A percentile compares a stretch with the other conserved stretches of the same genome.
These are phyloP conservation scores for Drosophila kanapiae DNA, from an alignment of 1,140 invertebrate genomes.

Conservation along the genomic window DNA sequence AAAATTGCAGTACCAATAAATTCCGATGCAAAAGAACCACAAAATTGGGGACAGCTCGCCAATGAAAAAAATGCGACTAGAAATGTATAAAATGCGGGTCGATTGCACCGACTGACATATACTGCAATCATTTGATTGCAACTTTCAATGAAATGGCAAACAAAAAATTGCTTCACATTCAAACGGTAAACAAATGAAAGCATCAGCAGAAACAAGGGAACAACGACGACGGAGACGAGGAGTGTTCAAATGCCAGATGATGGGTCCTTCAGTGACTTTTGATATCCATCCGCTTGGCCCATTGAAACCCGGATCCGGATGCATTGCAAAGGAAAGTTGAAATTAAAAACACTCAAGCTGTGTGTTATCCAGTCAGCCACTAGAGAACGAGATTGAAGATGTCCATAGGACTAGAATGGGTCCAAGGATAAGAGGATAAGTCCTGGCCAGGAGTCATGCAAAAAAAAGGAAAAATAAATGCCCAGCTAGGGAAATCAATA, in stretches of 20 bases:
- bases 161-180: slow-evolving; percentile 38
- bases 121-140: slow-evolving; percentile 41
- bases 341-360: slow-evolving; percentile 78
- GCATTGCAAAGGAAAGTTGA: slow-evolving; percentile 60
- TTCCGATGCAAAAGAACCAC: slow-evolving; percentile 8
- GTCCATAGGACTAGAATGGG: slow-evolving; percentile 25
- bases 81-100: slow-evolving; percentile 40
- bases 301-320: slow-evolving; percentile 55
- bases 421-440: slow-evolving; percentile 38
- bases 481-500: slow-evolving; percentile 65
- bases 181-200: slow-evolving; percentile 42
- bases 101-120: slow-evolving; percentile 34
- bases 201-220: slow-evolving; percentile 21
- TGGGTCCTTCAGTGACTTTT: slow-evolving; percentile 57
- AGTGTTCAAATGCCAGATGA: slow-evolving; percentile 41
- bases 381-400: slow-evolving; percentile 45
- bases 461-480: slow-evolving; percentile 17
- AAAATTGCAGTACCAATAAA: slow-evolving; percentile 3
- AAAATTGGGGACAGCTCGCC: slow-evolving; percentile 14
- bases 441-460: slow-evolving; percentile 21
- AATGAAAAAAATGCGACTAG: not conserved
- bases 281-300: slow-evolving; percentile 58
- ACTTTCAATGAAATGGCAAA: slow-evolving; percentile 42
- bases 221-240: not conserved
- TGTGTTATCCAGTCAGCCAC: slow-evolving; percentile 71